Evolutionary conservation across 2,113 vertebrate species (phyloP).

Genomic region (Epinephelus moara): DNA sequence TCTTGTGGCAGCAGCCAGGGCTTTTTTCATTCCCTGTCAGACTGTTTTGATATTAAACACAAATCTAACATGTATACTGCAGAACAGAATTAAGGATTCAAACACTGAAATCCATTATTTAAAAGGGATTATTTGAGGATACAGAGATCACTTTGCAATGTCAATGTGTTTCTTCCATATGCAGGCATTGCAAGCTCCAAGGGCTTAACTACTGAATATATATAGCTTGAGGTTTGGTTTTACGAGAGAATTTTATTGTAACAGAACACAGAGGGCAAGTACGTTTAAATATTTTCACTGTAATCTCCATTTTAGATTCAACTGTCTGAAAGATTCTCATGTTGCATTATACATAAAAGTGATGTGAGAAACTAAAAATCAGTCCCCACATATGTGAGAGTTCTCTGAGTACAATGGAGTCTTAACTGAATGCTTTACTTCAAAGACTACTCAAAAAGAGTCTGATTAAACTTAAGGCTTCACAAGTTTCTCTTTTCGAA

Average conservation of each 20-base stretch:
- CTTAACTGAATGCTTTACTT: background rate
- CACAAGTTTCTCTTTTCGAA: background rate
- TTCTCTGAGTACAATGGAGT: background rate
- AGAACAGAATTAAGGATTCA: constrained; percentile 9
- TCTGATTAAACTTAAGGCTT: background rate
- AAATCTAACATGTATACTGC: constrained; percentile 13
- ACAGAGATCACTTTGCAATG: constrained; percentile 15
- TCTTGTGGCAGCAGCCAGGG: background rate
- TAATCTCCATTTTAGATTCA: background rate
- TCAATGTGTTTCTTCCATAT: constrained; percentile 12
- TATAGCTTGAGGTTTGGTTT: background rate
- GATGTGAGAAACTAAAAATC: constrained; percentile 9
- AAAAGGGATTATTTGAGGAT: constrained; percentile 15
- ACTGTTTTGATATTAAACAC: constrained; percentile 10
- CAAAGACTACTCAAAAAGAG: background rate
- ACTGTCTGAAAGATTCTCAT: background rate
- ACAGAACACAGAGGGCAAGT: background rate
- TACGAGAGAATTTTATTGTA: background rate
- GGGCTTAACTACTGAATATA: constrained; percentile 3
- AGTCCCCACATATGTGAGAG: background rate
- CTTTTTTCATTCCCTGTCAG: background rate
- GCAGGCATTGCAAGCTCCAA: background rate
- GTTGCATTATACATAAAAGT: background rate
- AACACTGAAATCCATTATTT: constrained; percentile 21
- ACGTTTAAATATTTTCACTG: background rate